phyloP scores from a whole-genome alignment of 1,140 invertebrate species.

The Temnothorax curvispinosus region DNA sequence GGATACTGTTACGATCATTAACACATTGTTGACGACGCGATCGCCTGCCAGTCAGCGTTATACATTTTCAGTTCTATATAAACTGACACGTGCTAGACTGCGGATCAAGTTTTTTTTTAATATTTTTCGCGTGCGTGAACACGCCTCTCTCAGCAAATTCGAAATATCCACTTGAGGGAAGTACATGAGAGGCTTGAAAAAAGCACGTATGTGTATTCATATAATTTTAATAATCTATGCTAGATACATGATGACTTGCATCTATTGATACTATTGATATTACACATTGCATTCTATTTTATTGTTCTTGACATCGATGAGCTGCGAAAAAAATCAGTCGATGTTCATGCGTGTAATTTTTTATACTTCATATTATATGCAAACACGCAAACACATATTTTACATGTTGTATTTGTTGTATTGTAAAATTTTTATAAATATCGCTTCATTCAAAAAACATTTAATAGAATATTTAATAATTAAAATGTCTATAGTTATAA shows the following conservation, averaged over 20 bases:
- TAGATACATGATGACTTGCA: neutral
- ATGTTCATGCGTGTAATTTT: neutral
- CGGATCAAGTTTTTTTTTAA: neutral
- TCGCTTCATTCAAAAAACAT: neutral
- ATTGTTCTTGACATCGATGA: neutral
- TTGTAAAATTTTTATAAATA: neutral
- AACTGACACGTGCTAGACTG: neutral
- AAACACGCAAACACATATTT: too few species aligned
- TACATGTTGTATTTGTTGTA: neutral
- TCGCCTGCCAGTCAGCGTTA: constrained; percentile 26
- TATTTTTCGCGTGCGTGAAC: neutral
- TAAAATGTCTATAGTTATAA: neutral
- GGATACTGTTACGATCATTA: constrained; percentile 47
- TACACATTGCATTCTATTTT: neutral
- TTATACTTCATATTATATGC: neutral
- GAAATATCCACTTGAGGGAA: neutral
- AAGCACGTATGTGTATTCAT: neutral
- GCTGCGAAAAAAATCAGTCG: constrained; percentile 10
- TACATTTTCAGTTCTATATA: neutral
- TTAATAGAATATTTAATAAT: constrained; percentile 22
- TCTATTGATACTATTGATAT: neutral
- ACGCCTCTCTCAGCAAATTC: neutral
- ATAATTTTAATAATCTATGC: neutral
- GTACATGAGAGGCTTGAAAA: neutral
- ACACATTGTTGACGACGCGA: constrained; percentile 42